Percentiles rank a stretch among this genome's conserved stretches.
Conservation (phyloP, 2,797 vertebrate species). For the Gadopsis bispinosus region DNA sequence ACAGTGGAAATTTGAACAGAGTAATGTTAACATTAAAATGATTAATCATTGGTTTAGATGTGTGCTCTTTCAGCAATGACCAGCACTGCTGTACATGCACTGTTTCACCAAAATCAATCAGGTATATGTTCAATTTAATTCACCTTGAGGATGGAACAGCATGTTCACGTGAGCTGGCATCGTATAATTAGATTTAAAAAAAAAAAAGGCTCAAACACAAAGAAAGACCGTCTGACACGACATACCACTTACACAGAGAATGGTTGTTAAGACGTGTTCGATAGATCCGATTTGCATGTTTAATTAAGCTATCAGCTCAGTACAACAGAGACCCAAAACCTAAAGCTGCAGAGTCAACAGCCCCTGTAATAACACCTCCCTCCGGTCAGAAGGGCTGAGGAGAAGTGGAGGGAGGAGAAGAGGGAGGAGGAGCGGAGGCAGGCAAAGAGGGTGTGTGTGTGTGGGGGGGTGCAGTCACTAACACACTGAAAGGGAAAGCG, state of each 20-base stretch:
- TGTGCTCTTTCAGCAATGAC: neutral
- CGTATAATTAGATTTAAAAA: slow-evolving; percentile 70
- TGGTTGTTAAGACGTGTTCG: slow-evolving; percentile 79
- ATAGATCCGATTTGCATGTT: slow-evolving; percentile 88
- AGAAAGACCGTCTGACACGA: slow-evolving; percentile 75
- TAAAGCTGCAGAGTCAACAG: slow-evolving; percentile 92
- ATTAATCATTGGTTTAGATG: slow-evolving; percentile 17
- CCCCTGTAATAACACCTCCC: slow-evolving; percentile 88
- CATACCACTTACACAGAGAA: slow-evolving; percentile 74
- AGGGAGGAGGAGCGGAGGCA: slow-evolving; percentile 68
- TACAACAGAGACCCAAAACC: slow-evolving; percentile 84
- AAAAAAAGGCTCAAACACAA: slow-evolving; percentile 63
- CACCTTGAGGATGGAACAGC: slow-evolving; percentile 56
- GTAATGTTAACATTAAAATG: neutral
- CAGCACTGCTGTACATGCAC: slow-evolving; percentile 6
- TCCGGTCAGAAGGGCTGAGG: slow-evolving; percentile 78
- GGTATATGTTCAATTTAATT: slow-evolving; percentile 64
- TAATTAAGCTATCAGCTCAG: slow-evolving; percentile 88
- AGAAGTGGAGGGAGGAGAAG: slow-evolving; percentile 69
- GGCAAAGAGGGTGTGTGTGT: slow-evolving; percentile 55
- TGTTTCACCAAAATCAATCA: slow-evolving; percentile 54
- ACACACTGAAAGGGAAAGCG: slow-evolving; percentile 86
- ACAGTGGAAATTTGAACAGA: neutral
- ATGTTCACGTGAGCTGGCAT: slow-evolving; percentile 60
- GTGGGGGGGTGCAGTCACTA: slow-evolving; percentile 81